Evolutionary conservation across 2,797 vertebrate genomes (phyloP).

Genomic region (Myotis myotis): DNA sequence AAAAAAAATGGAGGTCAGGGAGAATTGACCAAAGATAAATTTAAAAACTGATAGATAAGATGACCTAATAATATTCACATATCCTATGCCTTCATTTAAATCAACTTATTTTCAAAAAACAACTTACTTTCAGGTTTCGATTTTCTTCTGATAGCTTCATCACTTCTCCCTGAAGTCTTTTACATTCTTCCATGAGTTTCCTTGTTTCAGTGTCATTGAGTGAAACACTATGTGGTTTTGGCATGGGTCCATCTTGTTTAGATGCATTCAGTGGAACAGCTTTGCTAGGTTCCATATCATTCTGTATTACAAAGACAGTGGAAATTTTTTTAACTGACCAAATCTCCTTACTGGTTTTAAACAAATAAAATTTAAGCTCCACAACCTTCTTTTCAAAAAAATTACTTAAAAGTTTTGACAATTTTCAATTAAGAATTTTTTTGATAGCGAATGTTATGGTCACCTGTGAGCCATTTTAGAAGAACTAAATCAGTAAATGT

Average conservation of each 20-base stretch:
- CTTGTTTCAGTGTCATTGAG: constrained; percentile 92
- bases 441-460: not conserved
- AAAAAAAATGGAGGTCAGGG: not conserved
- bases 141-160: constrained; percentile 95
- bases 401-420: not conserved
- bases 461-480: constrained; percentile 9
- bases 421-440: constrained; percentile 32
- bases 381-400: constrained; percentile 24
- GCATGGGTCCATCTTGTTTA: constrained; percentile 88
- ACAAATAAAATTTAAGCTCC: constrained; percentile 47
- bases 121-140: constrained; percentile 93
- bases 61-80: not conserved
- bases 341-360: constrained; percentile 55
- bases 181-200: constrained; percentile 95
- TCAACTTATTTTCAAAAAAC: not conserved
- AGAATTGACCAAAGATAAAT: not conserved
- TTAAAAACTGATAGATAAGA: not conserved
- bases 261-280: constrained; percentile 88
- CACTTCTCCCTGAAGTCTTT: constrained; percentile 93
- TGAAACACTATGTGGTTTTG: constrained; percentile 86
- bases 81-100: not conserved
- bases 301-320: constrained; percentile 85
- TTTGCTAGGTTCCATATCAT: constrained; percentile 91
- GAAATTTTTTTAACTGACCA: constrained; percentile 64
- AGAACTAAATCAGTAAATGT: not conserved